phyloP scores from a whole-genome alignment of 2,113 vertebrate genomes.

The Hippopotamus amphibius region DNA sequence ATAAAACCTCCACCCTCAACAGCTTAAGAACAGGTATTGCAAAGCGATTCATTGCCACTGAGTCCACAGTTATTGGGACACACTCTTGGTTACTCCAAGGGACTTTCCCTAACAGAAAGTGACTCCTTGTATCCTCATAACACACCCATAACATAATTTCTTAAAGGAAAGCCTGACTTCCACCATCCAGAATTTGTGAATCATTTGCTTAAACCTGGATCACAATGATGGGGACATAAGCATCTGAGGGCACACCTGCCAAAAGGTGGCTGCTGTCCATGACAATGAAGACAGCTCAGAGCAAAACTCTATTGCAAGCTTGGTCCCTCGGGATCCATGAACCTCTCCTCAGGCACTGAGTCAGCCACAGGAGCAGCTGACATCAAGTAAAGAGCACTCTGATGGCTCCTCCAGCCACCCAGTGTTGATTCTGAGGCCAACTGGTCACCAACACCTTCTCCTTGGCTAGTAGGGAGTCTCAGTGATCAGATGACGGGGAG shows the following conservation, averaged over 20 bases:
- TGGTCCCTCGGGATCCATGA: background rate
- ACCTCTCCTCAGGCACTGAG: background rate
- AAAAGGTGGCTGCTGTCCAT: background rate
- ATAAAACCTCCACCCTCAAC: background rate
- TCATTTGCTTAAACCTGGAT: background rate
- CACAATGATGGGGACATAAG: background rate
- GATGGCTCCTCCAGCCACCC: background rate
- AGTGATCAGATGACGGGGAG: background rate
- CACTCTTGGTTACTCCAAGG: background rate
- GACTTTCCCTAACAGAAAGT: constrained; percentile 44
- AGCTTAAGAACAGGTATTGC: background rate
- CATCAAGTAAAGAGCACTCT: background rate
- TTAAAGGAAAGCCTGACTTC: background rate
- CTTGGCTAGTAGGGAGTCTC: background rate
- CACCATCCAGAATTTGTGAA: background rate
- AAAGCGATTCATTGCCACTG: background rate
- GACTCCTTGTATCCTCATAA: background rate
- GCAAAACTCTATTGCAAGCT: background rate
- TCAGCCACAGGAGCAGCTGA: background rate
- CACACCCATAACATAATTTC: background rate
- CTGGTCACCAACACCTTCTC: background rate
- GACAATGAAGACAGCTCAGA: background rate
- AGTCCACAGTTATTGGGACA: background rate
- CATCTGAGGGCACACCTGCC: background rate
- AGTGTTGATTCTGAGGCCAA: background rate